These are phyloP conservation scores for Proisotoma minuta DNA, from an alignment of 2,888 invertebrate species.

Conservation along the genomic window DNA sequence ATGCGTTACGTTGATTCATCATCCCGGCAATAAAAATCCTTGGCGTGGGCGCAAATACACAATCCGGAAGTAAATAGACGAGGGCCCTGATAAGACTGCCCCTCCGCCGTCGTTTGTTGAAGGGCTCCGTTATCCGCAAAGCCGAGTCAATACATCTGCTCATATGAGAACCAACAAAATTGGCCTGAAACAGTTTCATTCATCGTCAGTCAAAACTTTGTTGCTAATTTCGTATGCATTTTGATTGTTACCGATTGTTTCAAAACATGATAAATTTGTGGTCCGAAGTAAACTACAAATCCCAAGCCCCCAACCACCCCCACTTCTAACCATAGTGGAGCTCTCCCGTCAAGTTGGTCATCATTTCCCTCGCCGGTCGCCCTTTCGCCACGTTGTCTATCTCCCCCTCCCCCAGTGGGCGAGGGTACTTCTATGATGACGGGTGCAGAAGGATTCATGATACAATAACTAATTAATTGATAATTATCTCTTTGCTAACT, in stretches of 20 bases:
- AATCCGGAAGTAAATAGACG: conserved; percentile 21
- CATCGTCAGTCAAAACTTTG: too few species aligned
- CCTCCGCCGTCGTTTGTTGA: conserved; percentile 22
- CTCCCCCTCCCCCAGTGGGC: too few species aligned
- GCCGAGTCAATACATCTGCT: not conserved
- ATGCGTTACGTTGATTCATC: not conserved
- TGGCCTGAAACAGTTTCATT: too few species aligned
- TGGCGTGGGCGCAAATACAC: conserved; percentile 18
- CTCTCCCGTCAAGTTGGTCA: not conserved
- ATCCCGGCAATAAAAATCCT: conserved; percentile 29
- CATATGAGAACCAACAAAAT: conserved; percentile 8
- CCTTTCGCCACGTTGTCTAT: too few species aligned
- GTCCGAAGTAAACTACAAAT: conserved; percentile 19
- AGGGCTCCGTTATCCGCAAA: conserved; percentile 6
- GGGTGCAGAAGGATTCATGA: too few species aligned
- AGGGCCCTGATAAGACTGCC: conserved; percentile 30
- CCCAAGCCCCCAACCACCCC: conserved; percentile 29
- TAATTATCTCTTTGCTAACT: too few species aligned
- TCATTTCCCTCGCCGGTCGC: too few species aligned
- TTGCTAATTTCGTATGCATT: too few species aligned
- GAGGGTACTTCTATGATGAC: too few species aligned
- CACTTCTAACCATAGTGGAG: conserved; percentile 17
- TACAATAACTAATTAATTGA: too few species aligned
- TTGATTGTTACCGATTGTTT: conserved; percentile 17
- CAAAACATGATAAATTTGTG: conserved; percentile 12